Base-by-base conservation (phyloP, 2,888 invertebrate species). In the Oxycera nigricornis region DNA sequence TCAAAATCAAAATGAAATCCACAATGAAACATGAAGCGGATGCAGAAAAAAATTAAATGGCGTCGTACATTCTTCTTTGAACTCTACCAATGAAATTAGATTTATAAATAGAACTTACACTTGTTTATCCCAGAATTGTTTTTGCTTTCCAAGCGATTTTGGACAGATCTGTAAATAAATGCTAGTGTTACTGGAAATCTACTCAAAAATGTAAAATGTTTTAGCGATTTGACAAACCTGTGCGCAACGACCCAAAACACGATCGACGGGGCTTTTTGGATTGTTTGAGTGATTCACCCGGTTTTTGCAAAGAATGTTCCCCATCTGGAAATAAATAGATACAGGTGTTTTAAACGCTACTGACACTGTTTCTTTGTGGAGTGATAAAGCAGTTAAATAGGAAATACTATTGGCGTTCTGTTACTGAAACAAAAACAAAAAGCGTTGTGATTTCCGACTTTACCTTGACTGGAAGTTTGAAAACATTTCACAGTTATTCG, bases 71-170 rank as follows among this genome's bases (percentile, higher is more conserved):
- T 46, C 14, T 46, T 14, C 3, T 46, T 46, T 14, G 2, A 11
- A 3, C 14, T 35, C 35, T 35, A 46, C 11, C 11, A 7, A 46
- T 46, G 11, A 7, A 3, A 46, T 3, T 46, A n/a, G 46, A 46
- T 30, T 17, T 22, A 35, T 57, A 73, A 50, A 46, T 22, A 68
- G 14, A 57, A 73, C 77, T 77, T 76, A 79, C 79, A 79, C 75
- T 74, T 79, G 77, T 68, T 78, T 79, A 50, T 77, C 76, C 79
- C 79, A 79, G 61, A 77, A 76, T 67, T 77, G 76, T 46, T 77
- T 77, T 61, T 77, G 77, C 74, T 76, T 75, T 11, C 77, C 73
- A 31, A 77, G 55, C 35, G 75, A 50, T 74, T 72, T 76, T 28
- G 78, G 78, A 62, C 78, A 79, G 52, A 79, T 78, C 79, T 79